A percentile compares a stretch with the other conserved stretches of the same genome.
phyloP scores from a whole-genome alignment of 2,113 vertebrate species.

The Bucco capensis region DNA sequence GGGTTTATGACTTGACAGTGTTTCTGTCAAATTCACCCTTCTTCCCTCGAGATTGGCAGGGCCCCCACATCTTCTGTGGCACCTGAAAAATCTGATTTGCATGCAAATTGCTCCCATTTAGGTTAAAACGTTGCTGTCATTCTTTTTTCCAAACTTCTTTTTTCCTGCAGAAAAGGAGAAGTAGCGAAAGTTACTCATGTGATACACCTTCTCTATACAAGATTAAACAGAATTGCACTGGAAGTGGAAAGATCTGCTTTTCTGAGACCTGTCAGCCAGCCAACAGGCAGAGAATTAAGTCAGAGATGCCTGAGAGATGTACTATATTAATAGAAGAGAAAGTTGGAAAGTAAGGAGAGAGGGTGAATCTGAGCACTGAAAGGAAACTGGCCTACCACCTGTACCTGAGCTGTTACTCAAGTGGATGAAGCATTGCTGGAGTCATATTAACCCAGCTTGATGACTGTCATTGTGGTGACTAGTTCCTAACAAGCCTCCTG shows the following conservation, averaged over 20 bases:
- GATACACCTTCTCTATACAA: neutral
- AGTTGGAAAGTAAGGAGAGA: neutral
- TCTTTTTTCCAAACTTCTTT: constrained; percentile 6
- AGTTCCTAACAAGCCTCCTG: neutral
- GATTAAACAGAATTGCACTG: neutral
- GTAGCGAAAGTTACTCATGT: constrained; percentile 2
- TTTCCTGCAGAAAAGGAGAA: neutral
- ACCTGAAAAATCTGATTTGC: constrained; percentile 72
- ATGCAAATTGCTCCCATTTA: constrained; percentile 59
- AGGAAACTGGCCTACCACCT: neutral
- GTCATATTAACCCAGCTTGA: neutral
- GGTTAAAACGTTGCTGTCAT: constrained; percentile 41
- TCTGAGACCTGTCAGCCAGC: constrained; percentile 42
- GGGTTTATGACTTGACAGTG: neutral
- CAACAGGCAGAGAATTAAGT: neutral
- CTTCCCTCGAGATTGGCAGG: constrained; percentile 37
- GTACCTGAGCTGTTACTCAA: neutral
- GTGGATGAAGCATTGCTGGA: rapidly evolving
- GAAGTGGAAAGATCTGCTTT: neutral
- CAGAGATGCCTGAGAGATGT: neutral
- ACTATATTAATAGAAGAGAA: neutral
- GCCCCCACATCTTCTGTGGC: constrained; percentile 45
- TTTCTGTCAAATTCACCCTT: constrained; percentile 20
- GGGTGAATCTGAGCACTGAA: neutral
- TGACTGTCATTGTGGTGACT: neutral